Evolutionary conservation across 2,113 vertebrate genomes (phyloP).

Genomic region (Nibea coibor): DNA sequence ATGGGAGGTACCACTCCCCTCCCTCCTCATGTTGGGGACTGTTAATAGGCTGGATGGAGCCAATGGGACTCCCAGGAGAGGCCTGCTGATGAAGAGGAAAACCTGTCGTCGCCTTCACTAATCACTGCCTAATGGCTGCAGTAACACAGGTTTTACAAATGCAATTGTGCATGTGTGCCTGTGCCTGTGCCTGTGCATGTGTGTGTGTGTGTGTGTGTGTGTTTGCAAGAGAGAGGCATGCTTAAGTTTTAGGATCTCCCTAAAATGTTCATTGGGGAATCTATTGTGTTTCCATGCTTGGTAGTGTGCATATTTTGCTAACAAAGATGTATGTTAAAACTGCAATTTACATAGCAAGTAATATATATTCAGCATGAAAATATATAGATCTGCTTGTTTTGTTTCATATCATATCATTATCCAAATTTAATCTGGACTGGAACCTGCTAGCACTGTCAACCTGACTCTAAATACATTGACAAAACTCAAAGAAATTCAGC

Average conservation of each 20-base stretch:
- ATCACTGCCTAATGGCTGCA: conserved; percentile 80
- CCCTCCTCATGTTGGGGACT: conserved; percentile 77
- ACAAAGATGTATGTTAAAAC: conserved; percentile 1
- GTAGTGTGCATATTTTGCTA: no score
- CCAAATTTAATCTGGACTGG: background rate
- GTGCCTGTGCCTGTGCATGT: background rate
- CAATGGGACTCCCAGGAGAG: conserved; percentile 78
- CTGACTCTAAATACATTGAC: background rate
- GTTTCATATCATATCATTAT: background rate
- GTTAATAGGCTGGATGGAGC: conserved; percentile 82
- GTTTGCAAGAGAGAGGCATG: background rate
- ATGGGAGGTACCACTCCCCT: conserved; percentile 78
- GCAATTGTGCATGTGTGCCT: conserved; percentile 38
- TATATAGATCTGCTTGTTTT: background rate
- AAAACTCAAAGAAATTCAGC: background rate
- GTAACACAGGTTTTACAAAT: conserved; percentile 76
- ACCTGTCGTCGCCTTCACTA: conserved; percentile 78
- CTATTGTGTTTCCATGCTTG: background rate
- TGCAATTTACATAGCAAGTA: background rate
- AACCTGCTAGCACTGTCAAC: background rate
- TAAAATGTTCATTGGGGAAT: conserved; percentile 15
- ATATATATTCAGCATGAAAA: no score
- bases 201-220: background rate
- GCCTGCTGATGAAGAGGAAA: conserved; percentile 81
- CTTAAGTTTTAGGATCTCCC: background rate